Base-by-base conservation (phyloP, 1,140 invertebrate genomes). In the Eumeta japonica region DNA sequence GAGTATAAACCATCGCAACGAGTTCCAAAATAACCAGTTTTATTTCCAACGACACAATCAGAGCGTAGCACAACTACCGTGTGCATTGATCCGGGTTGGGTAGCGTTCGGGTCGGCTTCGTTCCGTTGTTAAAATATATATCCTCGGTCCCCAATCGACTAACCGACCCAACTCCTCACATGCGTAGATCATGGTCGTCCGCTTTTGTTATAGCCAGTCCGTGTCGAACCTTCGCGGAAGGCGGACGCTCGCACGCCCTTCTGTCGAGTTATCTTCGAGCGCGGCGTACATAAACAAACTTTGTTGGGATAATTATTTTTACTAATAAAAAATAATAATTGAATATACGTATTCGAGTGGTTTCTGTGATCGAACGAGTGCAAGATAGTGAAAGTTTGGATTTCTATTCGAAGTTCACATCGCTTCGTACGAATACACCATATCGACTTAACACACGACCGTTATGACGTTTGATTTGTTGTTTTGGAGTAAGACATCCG, bases 401-500 rank as follows among this genome's bases (percentile, higher is more conserved):
- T n/a, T n/a, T n/a, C n/a, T n/a, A n/a, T n/a, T n/a, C n/a, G n/a
- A n/a, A n/a, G n/a, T n/a, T n/a, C n/a, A n/a, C n/a, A n/a, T n/a
- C n/a, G n/a, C n/a, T n/a, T n/a, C 46, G 51, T 56, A 55, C 48
- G 55, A 66, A 50, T 49, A 46, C 58, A 63, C 65, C 63, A 68
- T 58, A 57, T 65, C 68, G 63, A 52, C 58, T 66, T 62, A n/a
- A n/a, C n/a, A n/a, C n/a, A n/a, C n/a, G n/a, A n/a, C n/a, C n/a
- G n/a, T n/a, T n/a, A n/a, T n/a, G n/a, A n/a, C n/a, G n/a, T n/a
- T n/a, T 52, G 37, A 51, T 65, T 66, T 64, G 60, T 67, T 67
- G 58, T 66, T 67, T 62, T 61, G 62, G 64, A 44, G 55, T 53
- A 62, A 61, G 60, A 65, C 55, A 64, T 62, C 58, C 57, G 62